phyloP scores from a whole-genome alignment of 2,113 vertebrate species.

The Ictalurus furcatus region DNA sequence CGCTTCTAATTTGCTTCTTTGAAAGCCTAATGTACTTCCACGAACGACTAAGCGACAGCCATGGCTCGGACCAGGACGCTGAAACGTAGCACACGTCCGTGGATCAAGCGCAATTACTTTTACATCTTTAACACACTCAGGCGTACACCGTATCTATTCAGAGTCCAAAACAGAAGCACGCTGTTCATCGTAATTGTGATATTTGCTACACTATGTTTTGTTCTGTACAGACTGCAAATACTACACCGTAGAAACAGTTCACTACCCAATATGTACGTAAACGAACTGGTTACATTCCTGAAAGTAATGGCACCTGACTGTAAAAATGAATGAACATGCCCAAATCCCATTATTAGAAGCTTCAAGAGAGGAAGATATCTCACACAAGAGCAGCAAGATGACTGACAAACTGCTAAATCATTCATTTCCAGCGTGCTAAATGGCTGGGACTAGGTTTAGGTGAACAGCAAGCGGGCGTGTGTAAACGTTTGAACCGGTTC shows the following conservation, averaged over 20 bases:
- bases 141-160: background rate
- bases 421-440: no score
- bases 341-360: background rate
- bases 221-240: background rate
- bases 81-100: background rate
- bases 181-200: background rate
- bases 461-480: background rate
- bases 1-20: slow-evolving; percentile 19
- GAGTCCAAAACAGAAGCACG: background rate
- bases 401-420: background rate
- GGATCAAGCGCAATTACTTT: background rate
- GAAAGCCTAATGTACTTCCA: background rate
- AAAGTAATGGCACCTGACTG: background rate
- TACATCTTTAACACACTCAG: background rate
- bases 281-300: background rate
- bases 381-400: background rate
- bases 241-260: background rate
- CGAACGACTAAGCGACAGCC: background rate
- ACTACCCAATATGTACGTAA: background rate
- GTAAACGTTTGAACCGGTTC: no score
- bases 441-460: background rate
- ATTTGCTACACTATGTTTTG: background rate
- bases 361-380: background rate
- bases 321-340: background rate
- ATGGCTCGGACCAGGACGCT: background rate